phyloP scores from a whole-genome alignment of 2,888 invertebrate species.

The Agonopterix subpropinquella region DNA sequence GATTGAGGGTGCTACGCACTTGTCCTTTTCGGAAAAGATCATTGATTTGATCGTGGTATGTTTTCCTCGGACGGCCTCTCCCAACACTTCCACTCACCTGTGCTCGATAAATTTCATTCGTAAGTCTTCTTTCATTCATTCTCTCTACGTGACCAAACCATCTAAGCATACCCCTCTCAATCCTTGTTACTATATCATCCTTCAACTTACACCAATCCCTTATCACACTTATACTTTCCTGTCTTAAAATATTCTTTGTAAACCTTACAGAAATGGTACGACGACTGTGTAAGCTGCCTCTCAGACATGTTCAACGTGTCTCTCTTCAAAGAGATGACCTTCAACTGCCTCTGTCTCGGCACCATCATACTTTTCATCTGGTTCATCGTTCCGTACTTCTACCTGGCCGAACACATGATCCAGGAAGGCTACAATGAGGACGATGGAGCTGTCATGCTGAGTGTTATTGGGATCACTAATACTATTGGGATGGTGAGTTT shows the following conservation, averaged over 20 bases:
- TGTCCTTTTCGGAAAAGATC: too few species aligned
- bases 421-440: constrained; percentile 80
- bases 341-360: constrained; percentile 87
- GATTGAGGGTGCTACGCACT: too few species aligned
- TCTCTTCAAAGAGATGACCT: constrained; percentile 85
- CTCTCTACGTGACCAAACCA: too few species aligned
- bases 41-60: too few species aligned
- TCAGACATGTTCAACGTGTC: constrained; percentile 82
- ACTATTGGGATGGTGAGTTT: constrained; percentile 89
- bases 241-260: not conserved
- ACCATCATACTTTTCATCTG: constrained; percentile 93
- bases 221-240: not conserved
- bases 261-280: constrained; percentile 57
- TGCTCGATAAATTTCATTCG: too few species aligned
- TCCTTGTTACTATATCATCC: too few species aligned
- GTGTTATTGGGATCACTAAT: constrained; percentile 91
- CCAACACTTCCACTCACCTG: too few species aligned
- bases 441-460: constrained; percentile 86
- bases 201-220: too few species aligned
- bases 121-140: too few species aligned
- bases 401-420: constrained; percentile 89
- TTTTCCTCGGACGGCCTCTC: too few species aligned
- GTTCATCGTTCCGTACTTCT: constrained; percentile 97
- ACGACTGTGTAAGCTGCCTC: constrained; percentile 49
- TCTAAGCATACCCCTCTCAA: too few species aligned